These are phyloP conservation scores for Drosophila eugracilis DNA, from an alignment of 1,140 invertebrate genomes.

Conservation along the genomic window DNA sequence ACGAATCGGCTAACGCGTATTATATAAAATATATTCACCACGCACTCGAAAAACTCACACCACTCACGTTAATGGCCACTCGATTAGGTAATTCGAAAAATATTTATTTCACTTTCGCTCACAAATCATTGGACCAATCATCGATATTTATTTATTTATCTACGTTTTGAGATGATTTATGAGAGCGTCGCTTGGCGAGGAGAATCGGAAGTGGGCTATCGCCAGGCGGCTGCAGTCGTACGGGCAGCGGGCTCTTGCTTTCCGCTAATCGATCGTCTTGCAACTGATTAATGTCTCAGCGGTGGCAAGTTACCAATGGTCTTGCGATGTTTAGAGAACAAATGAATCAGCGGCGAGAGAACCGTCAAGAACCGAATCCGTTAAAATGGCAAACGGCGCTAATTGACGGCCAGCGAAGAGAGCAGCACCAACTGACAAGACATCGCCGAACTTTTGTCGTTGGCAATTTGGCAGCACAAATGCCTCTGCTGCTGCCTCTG, in stretches of 20 bases:
- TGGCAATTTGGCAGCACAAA: slow-evolving; percentile 46
- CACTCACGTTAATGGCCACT: slow-evolving; percentile 55
- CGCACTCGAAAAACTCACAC: slow-evolving; percentile 58
- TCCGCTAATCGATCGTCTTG: slow-evolving; percentile 83
- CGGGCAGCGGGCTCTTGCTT: slow-evolving; percentile 62
- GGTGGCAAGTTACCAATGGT: slow-evolving; percentile 47
- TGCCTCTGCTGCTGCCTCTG: background rate
- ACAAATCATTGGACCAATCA: slow-evolving; percentile 20
- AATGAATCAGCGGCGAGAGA: slow-evolving; percentile 44
- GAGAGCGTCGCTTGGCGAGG: slow-evolving; percentile 3
- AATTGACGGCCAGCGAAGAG: slow-evolving; percentile 50
- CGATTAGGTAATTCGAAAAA: slow-evolving; percentile 78
- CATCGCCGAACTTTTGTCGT: slow-evolving; percentile 21
- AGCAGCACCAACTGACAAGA: slow-evolving; percentile 20
- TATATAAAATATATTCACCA: slow-evolving; percentile 67
- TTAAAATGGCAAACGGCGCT: slow-evolving; percentile 53
- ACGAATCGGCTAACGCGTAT: slow-evolving; percentile 16
- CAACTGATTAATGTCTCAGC: slow-evolving; percentile 78
- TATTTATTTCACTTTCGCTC: slow-evolving; percentile 38
- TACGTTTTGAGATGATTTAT: slow-evolving; percentile 9
- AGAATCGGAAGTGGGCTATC: slow-evolving; percentile 17
- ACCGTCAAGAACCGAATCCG: slow-evolving; percentile 27
- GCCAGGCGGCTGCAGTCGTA: slow-evolving; percentile 18
- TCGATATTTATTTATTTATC: slow-evolving; percentile 16
- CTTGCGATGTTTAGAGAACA: slow-evolving; percentile 8